Conservation (phyloP, 2,113 vertebrate genomes). For the Larimichthys crocea region DNA sequence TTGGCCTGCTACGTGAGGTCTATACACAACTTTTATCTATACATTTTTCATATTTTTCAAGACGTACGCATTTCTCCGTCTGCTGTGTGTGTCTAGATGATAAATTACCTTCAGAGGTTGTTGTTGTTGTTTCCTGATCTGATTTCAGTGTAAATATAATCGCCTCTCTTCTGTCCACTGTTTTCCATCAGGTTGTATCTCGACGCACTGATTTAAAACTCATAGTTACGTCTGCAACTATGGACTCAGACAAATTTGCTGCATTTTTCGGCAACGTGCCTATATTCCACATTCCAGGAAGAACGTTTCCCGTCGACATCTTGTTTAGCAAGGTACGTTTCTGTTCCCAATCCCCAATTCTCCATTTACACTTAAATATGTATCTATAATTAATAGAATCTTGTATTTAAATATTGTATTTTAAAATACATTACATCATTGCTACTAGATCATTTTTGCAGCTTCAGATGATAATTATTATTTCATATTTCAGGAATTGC, state of each 20-base stretch:
- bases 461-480: not conserved
- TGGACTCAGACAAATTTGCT: slow-evolving; percentile 99
- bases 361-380: no score
- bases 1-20: slow-evolving; percentile 96
- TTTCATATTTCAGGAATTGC: not conserved
- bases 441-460: not conserved
- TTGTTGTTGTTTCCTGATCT: not conserved
- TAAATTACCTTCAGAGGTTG: not conserved
- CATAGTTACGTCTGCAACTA: slow-evolving; percentile 97
- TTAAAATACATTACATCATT: not conserved
- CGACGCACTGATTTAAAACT: slow-evolving; percentile 97
- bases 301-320: slow-evolving; percentile 97
- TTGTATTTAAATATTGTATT: no score
- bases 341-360: not conserved
- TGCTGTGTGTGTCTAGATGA: not conserved
- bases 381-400: no score
- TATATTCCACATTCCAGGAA: slow-evolving; percentile 97
- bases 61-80: not conserved
- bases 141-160: not conserved
- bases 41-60: not conserved
- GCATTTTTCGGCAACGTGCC: slow-evolving; percentile 98
- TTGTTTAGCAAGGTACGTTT: slow-evolving; percentile 95
- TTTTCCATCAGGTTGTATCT: slow-evolving; percentile 89
- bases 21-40: not conserved
- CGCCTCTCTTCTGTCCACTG: not conserved